These are phyloP conservation scores for Octodon degus DNA, from an alignment of 2,113 vertebrate genomes.

Conservation along the genomic window DNA sequence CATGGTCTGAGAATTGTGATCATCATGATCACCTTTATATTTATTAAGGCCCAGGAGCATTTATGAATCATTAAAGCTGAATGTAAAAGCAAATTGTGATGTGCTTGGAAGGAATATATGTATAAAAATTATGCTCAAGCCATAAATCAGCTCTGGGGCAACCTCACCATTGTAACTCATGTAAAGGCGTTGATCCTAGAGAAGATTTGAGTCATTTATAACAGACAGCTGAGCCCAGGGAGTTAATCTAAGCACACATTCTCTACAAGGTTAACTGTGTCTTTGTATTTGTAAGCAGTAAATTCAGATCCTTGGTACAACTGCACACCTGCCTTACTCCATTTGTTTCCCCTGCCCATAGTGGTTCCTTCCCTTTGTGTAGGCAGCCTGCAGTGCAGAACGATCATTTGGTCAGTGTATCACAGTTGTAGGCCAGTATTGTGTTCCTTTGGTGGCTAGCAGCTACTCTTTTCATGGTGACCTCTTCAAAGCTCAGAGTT, in stretches of 20 bases:
- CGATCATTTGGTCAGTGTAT: background rate
- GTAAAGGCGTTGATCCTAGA: slow-evolving; percentile 15
- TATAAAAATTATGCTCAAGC: slow-evolving; percentile 56
- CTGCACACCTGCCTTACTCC: background rate
- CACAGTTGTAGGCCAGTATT: background rate
- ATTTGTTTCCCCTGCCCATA: background rate
- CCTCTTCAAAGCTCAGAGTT: background rate
- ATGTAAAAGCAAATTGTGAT: slow-evolving; percentile 36
- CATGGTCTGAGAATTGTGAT: background rate
- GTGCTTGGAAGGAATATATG: background rate
- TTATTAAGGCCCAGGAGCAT: slow-evolving; percentile 16
- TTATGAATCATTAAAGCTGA: background rate
- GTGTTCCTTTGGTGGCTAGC: background rate
- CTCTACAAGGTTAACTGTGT: background rate
- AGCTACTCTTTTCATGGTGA: background rate
- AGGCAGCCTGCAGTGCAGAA: background rate
- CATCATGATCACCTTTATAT: background rate
- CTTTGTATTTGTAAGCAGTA: background rate
- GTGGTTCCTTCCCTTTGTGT: background rate
- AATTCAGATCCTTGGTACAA: background rate
- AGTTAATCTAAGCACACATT: slow-evolving; percentile 2
- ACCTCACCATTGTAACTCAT: slow-evolving; percentile 44
- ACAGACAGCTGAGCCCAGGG: background rate
- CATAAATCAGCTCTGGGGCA: slow-evolving; percentile 38
- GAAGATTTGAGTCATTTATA: slow-evolving; percentile 51